Conservation (phyloP, 2,888 invertebrate genomes). For the Colostygia pectinataria region DNA sequence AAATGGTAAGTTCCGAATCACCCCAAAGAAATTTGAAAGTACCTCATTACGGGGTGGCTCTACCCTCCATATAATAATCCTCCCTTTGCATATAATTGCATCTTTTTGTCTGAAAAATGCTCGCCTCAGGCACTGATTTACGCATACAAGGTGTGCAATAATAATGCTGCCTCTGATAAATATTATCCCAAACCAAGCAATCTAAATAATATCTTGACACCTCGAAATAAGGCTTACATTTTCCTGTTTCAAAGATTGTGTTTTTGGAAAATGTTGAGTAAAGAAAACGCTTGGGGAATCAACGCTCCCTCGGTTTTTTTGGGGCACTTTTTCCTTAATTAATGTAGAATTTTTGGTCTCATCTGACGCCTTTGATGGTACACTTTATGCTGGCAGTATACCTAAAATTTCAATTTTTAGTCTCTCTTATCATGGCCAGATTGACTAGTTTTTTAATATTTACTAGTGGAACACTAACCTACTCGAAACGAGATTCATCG, state of each 20-base stretch:
- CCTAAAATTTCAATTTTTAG: constrained; percentile 52
- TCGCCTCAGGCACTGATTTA: constrained; percentile 80
- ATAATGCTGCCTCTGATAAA: constrained; percentile 76
- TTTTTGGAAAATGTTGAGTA: constrained; percentile 76
- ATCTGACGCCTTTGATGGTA: constrained; percentile 68
- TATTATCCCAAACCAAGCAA: constrained; percentile 57
- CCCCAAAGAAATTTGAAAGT: constrained; percentile 49
- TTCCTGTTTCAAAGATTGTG: constrained; percentile 34
- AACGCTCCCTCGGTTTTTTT: constrained; percentile 73
- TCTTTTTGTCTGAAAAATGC: constrained; percentile 77
- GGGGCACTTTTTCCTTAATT: constrained; percentile 79
- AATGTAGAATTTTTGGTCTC: constrained; percentile 79
- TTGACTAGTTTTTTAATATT: too few species aligned
- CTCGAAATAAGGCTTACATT: constrained; percentile 52
- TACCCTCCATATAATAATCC: too few species aligned
- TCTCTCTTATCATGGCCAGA: too few species aligned
- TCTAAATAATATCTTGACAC: constrained; percentile 49
- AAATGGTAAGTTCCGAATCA: constrained; percentile 16
- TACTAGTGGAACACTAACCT: too few species aligned
- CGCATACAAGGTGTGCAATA: constrained; percentile 83
- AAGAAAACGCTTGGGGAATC: constrained; percentile 74
- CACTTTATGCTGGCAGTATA: constrained; percentile 54
- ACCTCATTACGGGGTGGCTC: constrained; percentile 58
- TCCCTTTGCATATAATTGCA: constrained; percentile 80
- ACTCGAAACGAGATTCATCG: too few species aligned